Evolutionary conservation across 2,113 vertebrate genomes (phyloP).

Genomic region (Neofelis nebulosa): DNA sequence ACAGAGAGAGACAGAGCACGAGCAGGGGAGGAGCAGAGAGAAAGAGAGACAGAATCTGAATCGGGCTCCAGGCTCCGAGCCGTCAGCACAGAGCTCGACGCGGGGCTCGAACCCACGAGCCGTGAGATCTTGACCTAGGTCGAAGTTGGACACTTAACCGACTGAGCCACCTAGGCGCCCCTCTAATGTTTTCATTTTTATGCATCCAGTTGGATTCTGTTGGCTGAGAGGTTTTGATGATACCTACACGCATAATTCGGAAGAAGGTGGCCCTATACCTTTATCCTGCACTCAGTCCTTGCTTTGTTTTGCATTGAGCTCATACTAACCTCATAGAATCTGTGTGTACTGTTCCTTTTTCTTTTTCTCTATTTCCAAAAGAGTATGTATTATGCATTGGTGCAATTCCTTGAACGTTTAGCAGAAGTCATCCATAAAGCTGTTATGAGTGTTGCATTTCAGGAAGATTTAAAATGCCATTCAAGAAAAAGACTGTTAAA

Average conservation of each 20-base stretch:
- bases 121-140: too few species aligned
- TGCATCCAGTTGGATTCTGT: neutral
- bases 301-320: neutral
- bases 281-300: neutral
- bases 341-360: neutral
- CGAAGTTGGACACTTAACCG: too few species aligned
- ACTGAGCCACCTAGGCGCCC: too few species aligned
- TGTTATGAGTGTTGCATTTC: neutral
- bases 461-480: neutral
- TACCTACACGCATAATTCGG: neutral
- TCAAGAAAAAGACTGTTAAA: neutral
- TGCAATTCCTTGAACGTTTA: neutral
- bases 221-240: neutral
- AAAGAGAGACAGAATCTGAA: too few species aligned
- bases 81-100: too few species aligned
- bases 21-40: too few species aligned
- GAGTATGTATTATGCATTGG: neutral
- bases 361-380: neutral
- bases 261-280: neutral
- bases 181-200: neutral
- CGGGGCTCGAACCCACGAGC: too few species aligned
- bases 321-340: neutral
- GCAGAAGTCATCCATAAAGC: neutral
- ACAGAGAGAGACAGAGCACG: too few species aligned
- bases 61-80: too few species aligned